Evolutionary conservation across 2,113 vertebrate species (phyloP), one percentile per base, ranked within the genome.

Genomic region (Cranoglanis bouderius): DNA sequence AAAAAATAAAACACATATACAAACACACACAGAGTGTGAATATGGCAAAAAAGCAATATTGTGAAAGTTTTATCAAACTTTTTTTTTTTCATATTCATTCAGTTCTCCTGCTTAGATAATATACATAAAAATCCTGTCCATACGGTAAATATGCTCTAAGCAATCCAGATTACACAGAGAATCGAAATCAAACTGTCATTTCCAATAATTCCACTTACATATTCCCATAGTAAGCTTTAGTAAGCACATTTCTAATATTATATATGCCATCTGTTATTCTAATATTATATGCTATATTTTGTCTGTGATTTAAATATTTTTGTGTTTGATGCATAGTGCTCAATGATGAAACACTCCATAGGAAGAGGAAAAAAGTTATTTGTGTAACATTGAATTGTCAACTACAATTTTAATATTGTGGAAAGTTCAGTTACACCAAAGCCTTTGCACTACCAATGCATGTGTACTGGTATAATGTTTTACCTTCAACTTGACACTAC

Each of bases 131-230:
- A n/a, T 61, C 61, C 43, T 35, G 43, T 67, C 83, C 61, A 49
- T 65, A 85, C 2, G 10, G 4, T 67, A 51, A 67, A 85, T 21
- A 85, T 21, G 61, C 61, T 67, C 24, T 1, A 67, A 67, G 83
- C 83, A 51, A 85, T 49, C 38, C 61, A 35, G 38, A 85, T 67
- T 67, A n/a, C 29, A 19, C 63, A 18, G 59, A 43, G 82, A 59
- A 26, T 84, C 24, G 12, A 65, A 85, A 85, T 67, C 61, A 67
- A 85, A 67, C 61, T 85, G 83, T 51, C 61, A 85, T 51, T 85
- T 85, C 29, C 19, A 85, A 65, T 85, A 43, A n/a, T 65, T 51
- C 9, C 4, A 51, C 9, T n/a, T 29, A 63, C 10, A 43, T 21
- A 38, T n/a, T 84, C 49, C 26, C 43, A 67, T 67, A 67, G 59